Evolutionary conservation across 2,113 vertebrate species (phyloP), one percentile per base, ranked within the genome.

Genomic region (Pampusana beccarii): DNA sequence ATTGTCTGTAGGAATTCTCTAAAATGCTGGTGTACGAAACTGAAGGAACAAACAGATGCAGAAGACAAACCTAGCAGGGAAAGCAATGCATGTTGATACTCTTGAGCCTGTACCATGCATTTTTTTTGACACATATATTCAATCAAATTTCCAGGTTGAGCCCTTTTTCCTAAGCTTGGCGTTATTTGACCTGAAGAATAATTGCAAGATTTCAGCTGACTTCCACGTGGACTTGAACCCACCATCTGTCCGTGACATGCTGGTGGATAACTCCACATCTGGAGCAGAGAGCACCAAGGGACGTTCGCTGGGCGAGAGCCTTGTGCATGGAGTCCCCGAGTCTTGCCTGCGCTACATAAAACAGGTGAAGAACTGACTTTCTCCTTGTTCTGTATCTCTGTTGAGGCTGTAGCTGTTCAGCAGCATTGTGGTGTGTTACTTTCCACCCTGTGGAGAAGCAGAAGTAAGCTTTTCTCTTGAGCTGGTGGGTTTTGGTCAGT

Each of bases 161-260:
- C 99, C 99, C 0, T 99, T 99, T 97, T 99, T 99, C 97, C 98
- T 99, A 89, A 99, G 97, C 96, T 98, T 99, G 33, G 99, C 99
- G 0, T 98, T 99, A 73, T 99, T 99, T 17, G 99, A 99, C 90
- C 94, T 99, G 70, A 98, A 97, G 91, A 99, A 98, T 95, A 99
- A 98, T 66, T 99, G 99, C 96, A 99, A 99, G 97, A 99, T 99
- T 97, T 99, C 99, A 1, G 98, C 98, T 33, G 99, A 99, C 97
- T 99, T 99, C 97, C 99, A 99, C 0, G 96, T 99, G 81, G 99
- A 99, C 95, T 92, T 99, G 88, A 99, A 99, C 88, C 98, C 99
- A 6, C 92, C 97, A 0, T 97, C 97, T 21, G 98, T 99, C 11
- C 98, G 98, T 51, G 99, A 99, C 60, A 99, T 99, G 99, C 97